Conservation (phyloP, 2,888 invertebrate species). For the Bellardia pandia region DNA sequence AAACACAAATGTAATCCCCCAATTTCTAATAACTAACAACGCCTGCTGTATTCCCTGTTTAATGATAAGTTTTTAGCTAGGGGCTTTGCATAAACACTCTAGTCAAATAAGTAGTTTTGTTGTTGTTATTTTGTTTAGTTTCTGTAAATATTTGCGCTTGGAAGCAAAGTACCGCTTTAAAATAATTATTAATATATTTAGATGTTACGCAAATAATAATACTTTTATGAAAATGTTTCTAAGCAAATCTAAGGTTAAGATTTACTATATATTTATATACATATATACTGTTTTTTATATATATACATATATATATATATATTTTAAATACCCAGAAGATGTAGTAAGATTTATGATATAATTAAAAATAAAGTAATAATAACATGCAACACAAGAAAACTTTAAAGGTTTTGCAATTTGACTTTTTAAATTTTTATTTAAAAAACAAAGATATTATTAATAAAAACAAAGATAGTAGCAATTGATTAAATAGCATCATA, state of each 20-base stretch:
- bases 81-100: slow-evolving; percentile 14
- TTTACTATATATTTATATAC: no score
- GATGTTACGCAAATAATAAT: slow-evolving; percentile 21
- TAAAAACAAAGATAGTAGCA: no score
- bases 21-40: background rate
- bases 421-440: no score
- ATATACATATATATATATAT: no score
- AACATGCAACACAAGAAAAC: background rate
- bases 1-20: background rate
- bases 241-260: background rate
- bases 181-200: slow-evolving; percentile 31
- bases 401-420: background rate
- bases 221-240: background rate
- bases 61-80: slow-evolving; percentile 15
- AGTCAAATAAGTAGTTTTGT: slow-evolving; percentile 5
- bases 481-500: no score
- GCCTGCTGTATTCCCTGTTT: background rate
- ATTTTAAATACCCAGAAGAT: background rate
- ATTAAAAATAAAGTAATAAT: background rate
- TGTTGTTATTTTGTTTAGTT: background rate
- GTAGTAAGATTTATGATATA: background rate
- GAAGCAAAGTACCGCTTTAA: slow-evolving; percentile 16
- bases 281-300: no score
- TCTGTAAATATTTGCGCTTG: slow-evolving; percentile 37
- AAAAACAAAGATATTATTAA: no score